These are phyloP conservation scores for Phasia obesa DNA, from an alignment of 2,888 invertebrate species.

Conservation along the genomic window DNA sequence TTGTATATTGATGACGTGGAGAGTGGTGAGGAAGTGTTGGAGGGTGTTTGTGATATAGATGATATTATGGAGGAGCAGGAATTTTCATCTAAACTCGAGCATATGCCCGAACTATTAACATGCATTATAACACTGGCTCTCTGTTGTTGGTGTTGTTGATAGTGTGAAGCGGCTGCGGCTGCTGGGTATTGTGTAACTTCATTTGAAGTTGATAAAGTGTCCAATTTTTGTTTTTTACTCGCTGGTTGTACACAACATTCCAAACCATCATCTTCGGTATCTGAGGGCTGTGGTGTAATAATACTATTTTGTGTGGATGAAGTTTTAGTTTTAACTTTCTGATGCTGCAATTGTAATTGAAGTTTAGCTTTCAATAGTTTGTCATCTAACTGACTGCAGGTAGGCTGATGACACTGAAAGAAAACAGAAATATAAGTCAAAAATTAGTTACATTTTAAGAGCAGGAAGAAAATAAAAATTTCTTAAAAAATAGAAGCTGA, in stretches of 20 bases:
- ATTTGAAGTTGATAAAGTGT: conserved; percentile 72
- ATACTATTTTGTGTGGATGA: conserved; percentile 72
- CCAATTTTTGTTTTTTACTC: conserved; percentile 82
- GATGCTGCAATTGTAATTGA: conserved; percentile 73
- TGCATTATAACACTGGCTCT: conserved; percentile 92
- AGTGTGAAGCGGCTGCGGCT: conserved; percentile 77
- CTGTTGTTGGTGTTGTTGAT: conserved; percentile 72
- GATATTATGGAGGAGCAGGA: conserved; percentile 73
- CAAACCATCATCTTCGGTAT: conserved; percentile 89
- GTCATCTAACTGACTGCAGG: conserved; percentile 74
- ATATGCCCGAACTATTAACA: conserved; percentile 91
- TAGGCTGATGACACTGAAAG: conserved; percentile 52
- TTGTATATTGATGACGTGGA: conserved; percentile 44
- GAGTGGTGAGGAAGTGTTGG: conserved; percentile 16
- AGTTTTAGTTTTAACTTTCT: conserved; percentile 53
- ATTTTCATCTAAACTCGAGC: conserved; percentile 79
- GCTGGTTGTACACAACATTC: conserved; percentile 81
- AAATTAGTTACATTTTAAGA: neutral
- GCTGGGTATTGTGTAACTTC: conserved; percentile 75
- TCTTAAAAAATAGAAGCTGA: too few species aligned
- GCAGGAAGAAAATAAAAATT: too few species aligned
- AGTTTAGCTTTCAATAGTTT: conserved; percentile 78
- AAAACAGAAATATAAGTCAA: conserved; percentile 32
- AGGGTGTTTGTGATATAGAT: conserved; percentile 63
- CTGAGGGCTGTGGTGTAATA: conserved; percentile 93